phyloP scores from a whole-genome alignment of 2,888 invertebrate genomes.

The Pollenia griseotomentosa region DNA sequence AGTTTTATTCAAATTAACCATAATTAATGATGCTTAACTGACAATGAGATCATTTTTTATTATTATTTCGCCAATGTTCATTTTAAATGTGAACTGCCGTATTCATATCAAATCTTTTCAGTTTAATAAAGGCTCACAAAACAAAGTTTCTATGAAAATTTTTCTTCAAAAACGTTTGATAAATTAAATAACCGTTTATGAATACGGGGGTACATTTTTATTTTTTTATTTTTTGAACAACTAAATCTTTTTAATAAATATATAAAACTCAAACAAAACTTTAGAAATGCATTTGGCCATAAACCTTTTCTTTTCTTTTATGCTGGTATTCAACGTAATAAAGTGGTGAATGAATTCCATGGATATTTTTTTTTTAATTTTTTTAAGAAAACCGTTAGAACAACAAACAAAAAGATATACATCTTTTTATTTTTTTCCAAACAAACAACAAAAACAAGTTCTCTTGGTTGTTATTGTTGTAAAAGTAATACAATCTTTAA shows the following conservation, averaged over 20 bases:
- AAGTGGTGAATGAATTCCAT: slow-evolving; percentile 34
- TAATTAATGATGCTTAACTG: slow-evolving; percentile 31
- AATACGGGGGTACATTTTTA: too few species aligned
- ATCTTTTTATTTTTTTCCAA: background rate
- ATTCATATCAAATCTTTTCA: background rate
- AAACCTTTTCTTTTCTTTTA: slow-evolving; percentile 68
- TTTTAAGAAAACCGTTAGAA: slow-evolving; percentile 61
- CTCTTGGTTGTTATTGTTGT: slow-evolving; percentile 5
- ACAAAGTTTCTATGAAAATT: too few species aligned
- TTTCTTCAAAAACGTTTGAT: too few species aligned
- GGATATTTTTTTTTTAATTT: slow-evolving; percentile 20
- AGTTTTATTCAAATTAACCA: slow-evolving; percentile 13
- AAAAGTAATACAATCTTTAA: slow-evolving; percentile 46
- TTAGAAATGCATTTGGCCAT: slow-evolving; percentile 2
- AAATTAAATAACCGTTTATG: too few species aligned
- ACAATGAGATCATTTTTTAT: slow-evolving; percentile 4
- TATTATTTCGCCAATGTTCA: background rate
- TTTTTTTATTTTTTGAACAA: too few species aligned
- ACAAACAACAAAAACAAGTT: slow-evolving; percentile 60
- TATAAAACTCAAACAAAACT: background rate
- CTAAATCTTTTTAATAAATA: too few species aligned
- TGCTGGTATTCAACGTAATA: background rate
- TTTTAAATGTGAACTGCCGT: background rate
- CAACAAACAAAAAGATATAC: slow-evolving; percentile 27
- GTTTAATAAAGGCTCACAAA: background rate